phyloP scores from a whole-genome alignment of 2,113 vertebrate species.

The Menura novaehollandiae region DNA sequence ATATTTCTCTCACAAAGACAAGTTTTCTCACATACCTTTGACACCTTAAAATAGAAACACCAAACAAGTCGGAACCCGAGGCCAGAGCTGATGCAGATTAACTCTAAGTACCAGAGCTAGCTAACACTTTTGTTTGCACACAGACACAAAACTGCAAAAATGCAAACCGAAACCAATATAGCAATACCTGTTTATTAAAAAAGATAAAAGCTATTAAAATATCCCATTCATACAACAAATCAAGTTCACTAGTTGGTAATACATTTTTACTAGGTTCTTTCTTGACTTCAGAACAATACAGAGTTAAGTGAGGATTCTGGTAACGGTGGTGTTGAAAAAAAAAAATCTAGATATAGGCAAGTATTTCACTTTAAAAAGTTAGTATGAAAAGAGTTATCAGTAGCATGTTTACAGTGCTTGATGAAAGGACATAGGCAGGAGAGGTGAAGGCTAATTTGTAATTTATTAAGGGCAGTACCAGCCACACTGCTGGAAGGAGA shows the following conservation, averaged over 20 bases:
- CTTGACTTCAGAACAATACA: neutral
- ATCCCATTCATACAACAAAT: neutral
- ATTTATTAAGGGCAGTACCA: neutral
- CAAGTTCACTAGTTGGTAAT: neutral
- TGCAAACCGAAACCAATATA: neutral
- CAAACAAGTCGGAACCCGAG: neutral
- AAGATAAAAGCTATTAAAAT: neutral
- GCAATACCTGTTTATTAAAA: neutral
- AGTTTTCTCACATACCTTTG: neutral
- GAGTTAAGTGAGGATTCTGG: neutral
- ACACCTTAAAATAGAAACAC: neutral
- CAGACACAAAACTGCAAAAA: neutral
- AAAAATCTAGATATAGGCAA: neutral
- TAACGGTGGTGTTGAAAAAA: neutral
- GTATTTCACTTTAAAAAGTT: neutral
- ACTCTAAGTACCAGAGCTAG: neutral
- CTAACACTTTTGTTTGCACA: neutral
- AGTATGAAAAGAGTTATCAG: neutral
- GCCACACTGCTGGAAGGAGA: neutral
- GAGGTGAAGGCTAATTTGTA: neutral
- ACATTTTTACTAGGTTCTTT: neutral
- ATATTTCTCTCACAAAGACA: neutral
- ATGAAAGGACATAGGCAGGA: neutral
- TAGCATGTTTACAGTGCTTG: neutral
- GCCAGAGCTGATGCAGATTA: neutral